A percentile compares a stretch with the other conserved stretches of the same genome.
Conservation (phyloP, 2,888 invertebrate genomes). For the Conus canariensis region DNA sequence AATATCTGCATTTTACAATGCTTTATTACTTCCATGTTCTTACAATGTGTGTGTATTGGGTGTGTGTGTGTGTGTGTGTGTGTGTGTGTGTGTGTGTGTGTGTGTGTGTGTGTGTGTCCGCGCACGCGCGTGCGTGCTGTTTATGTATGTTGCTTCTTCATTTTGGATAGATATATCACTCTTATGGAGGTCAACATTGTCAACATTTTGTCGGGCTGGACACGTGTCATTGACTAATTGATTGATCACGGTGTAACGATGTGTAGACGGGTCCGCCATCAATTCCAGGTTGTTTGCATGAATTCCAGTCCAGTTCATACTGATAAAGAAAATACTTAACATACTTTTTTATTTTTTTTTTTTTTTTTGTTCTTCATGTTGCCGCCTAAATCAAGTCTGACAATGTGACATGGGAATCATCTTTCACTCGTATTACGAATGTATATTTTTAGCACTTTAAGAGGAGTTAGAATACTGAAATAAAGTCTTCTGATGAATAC, state of each 20-base stretch:
- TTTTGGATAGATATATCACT: background rate
- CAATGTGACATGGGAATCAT: background rate
- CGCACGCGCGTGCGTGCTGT: background rate
- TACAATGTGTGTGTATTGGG: background rate
- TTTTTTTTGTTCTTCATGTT: background rate
- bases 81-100: background rate
- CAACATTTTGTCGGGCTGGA: background rate
- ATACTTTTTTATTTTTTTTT: background rate
- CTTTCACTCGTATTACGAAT: background rate
- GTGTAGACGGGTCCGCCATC: background rate
- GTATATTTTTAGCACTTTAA: constrained; percentile 9
- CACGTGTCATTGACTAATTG: background rate
- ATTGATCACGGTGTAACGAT: background rate
- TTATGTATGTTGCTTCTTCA: background rate
- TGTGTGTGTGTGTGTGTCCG: constrained; percentile 4
- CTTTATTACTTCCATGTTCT: background rate
- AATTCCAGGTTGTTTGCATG: background rate
- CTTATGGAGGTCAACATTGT: background rate
- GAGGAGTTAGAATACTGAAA: constrained; percentile 6
- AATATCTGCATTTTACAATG: background rate
- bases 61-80: constrained; percentile 31
- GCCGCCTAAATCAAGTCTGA: background rate
- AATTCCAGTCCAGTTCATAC: background rate
- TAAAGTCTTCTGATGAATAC: constrained; percentile 16
- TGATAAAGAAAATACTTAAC: background rate